Evolutionary conservation across 2,113 vertebrate genomes (phyloP), one percentile per base, ranked within the genome.

Genomic region (Psittacus erithacus): DNA sequence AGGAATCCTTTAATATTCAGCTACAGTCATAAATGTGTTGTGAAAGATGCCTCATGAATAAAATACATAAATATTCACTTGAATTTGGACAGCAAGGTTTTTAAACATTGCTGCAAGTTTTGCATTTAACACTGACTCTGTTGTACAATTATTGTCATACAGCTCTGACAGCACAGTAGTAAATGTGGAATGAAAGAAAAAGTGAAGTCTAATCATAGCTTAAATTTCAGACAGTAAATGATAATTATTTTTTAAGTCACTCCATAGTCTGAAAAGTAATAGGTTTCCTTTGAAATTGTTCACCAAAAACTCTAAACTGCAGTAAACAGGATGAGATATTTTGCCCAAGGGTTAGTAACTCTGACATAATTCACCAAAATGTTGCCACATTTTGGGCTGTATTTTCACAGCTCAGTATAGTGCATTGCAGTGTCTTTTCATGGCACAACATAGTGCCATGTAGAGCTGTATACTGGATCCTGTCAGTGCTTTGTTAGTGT

Each of bases 41-140:
- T 78, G 82, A 92, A 84, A 82, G 76, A 81, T 88, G 43, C 55
- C 96, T 92, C 31, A 79, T 78, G 60, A 95, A 96, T 92, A 96
- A 96, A 97, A 63, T 55, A 91, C 7, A 59, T 91, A 97, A 96
- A 94, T 88, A 96, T 95, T 95, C 91, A 69, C 88, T 96, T 96
- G 85, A 96, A 94, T 81, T 93, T 85, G 63, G 27, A 77, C 0
- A 9, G 35, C 75, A 94, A 83, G 53, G 52, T 87, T 95, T 93
- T 91, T 64, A 93, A 90, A 80, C 23, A 43, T 88, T 24, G 13
- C 15, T 53, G 57, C 33, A 44, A 68, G 41, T 79, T 96, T 92
- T 88, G 76, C 65, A 79, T 95, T 92, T 82, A 87, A 75, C 92
- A 92, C 33, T 10, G 38, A 68, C 43, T 78, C 7, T 44, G 29